Percentiles rank a stretch among this genome's conserved stretches.
These are phyloP conservation scores for Mustela lutreola DNA, from an alignment of 2,113 vertebrate genomes.

Conservation along the genomic window DNA sequence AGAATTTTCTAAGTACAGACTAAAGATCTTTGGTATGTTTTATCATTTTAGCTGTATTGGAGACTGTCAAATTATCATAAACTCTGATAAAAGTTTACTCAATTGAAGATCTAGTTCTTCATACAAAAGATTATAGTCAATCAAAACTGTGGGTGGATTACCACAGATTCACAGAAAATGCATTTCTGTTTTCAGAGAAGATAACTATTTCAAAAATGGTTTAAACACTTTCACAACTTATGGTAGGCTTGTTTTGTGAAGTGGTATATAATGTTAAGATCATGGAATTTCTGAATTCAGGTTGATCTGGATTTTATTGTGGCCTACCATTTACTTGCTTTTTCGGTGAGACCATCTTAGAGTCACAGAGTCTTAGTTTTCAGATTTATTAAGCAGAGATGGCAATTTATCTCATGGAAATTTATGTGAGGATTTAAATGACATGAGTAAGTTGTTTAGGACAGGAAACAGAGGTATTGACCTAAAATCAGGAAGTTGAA, in stretches of 20 bases:
- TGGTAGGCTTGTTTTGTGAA: neutral
- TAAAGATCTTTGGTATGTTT: neutral
- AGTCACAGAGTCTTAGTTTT: neutral
- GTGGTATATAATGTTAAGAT: neutral
- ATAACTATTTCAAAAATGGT: conserved; percentile 73
- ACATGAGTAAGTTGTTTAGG: neutral
- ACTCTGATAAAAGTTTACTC: neutral
- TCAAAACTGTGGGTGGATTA: neutral
- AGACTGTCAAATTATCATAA: neutral
- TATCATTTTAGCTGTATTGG: neutral
- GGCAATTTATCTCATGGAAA: neutral
- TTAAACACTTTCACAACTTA: neutral
- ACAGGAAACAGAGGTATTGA: neutral
- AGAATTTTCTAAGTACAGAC: neutral
- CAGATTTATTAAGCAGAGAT: neutral
- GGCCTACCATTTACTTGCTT: neutral
- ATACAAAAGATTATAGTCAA: conserved; percentile 32
- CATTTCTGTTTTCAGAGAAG: conserved; percentile 75
- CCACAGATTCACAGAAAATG: conserved; percentile 55
- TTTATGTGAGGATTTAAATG: neutral
- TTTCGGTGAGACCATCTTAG: neutral
- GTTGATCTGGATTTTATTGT: neutral
- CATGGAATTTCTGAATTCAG: neutral
- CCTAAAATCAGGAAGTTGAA: conserved; percentile 35
- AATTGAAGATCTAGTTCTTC: neutral